Conservation (phyloP, 2,113 vertebrate genomes). For the Pelecanoides urinatrix region DNA sequence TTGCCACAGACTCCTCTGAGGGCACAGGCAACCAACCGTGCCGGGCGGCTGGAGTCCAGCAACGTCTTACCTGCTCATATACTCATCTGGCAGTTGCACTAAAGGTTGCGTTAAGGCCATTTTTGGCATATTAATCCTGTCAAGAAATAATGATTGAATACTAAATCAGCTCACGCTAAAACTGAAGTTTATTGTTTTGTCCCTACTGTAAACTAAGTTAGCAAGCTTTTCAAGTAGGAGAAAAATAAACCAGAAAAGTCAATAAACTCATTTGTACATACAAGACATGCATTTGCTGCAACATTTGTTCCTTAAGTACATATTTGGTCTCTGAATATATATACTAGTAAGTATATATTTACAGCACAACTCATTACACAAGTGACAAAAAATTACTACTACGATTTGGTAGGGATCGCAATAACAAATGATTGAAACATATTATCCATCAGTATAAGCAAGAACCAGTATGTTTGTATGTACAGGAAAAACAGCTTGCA, state of each 20-base stretch:
- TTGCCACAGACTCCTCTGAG: not conserved
- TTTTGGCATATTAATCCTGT: not conserved
- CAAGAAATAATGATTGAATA: not conserved
- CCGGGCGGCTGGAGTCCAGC: not conserved
- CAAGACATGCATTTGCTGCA: not conserved
- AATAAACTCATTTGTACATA: not conserved
- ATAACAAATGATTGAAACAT: not conserved
- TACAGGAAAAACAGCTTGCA: not conserved
- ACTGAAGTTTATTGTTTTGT: not conserved
- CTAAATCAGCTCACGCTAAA: not conserved
- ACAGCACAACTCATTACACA: not conserved
- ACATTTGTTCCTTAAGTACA: not conserved
- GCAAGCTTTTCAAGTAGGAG: not conserved
- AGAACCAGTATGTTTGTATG: not conserved
- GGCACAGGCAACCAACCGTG: rapidly evolving
- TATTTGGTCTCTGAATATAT: not conserved
- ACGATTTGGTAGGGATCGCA: not conserved
- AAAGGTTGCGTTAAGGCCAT: not conserved
- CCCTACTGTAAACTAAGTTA: not conserved
- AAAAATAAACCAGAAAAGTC: not conserved
- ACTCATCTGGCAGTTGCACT: not conserved
- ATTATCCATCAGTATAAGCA: not conserved
- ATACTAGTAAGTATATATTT: not conserved
- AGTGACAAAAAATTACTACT: not conserved
- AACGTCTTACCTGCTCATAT: not conserved